These are phyloP conservation scores for Hirundichthys speculiger DNA, from an alignment of 2,113 vertebrate genomes.

Conservation along the genomic window DNA sequence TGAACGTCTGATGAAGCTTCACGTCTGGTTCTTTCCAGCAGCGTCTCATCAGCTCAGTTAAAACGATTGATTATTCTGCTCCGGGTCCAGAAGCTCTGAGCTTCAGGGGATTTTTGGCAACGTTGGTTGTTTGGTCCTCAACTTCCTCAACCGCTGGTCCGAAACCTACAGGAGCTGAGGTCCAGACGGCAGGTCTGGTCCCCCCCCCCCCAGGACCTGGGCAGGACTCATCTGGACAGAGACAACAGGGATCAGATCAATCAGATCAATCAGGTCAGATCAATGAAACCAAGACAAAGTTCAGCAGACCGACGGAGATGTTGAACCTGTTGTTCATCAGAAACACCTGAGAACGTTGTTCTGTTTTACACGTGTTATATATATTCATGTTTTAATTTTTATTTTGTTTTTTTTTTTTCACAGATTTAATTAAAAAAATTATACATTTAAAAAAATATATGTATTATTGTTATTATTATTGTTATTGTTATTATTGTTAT, in stretches of 20 bases:
- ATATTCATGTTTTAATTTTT: too few relatives aligned
- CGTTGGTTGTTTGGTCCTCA: slow-evolving; percentile 29
- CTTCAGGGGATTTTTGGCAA: neutral
- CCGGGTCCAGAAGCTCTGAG: neutral
- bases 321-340: too few relatives aligned
- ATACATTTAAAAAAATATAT: neutral
- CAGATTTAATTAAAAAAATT: too few relatives aligned
- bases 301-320: neutral
- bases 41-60: neutral
- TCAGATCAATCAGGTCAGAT: neutral
- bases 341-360: too few relatives aligned
- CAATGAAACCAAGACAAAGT: neutral
- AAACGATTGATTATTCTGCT: slow-evolving; percentile 28
- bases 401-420: too few relatives aligned
- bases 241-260: slow-evolving; percentile 2
- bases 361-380: too few relatives aligned
- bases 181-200: neutral
- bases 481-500: too few relatives aligned
- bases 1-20: neutral
- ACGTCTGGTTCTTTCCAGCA: neutral
- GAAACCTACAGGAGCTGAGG: neutral
- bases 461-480: neutral
- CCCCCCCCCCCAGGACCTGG: neutral
- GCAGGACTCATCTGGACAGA: slow-evolving; percentile 51
- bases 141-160: neutral